Percentiles rank a stretch among this genome's conserved stretches.
Conservation (phyloP, 2,888 invertebrate species). For the Platycheirus rosarum region DNA sequence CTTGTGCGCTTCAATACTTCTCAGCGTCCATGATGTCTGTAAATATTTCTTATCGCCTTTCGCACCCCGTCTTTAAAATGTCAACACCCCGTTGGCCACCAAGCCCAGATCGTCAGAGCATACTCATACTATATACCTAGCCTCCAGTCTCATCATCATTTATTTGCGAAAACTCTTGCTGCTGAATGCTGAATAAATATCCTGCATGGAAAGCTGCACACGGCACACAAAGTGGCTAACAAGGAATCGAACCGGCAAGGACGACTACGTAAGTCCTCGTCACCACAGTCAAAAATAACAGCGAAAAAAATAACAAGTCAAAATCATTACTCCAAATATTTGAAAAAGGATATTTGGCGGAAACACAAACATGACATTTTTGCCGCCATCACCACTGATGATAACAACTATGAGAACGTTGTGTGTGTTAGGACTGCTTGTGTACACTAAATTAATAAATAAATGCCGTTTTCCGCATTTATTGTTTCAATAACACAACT, state of each 20-base stretch:
- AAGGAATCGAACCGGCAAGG: constrained; percentile 72
- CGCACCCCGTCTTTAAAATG: constrained; percentile 44
- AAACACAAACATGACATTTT: constrained; percentile 76
- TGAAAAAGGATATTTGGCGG: constrained; percentile 77
- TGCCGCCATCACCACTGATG: constrained; percentile 71
- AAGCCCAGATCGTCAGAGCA: constrained; percentile 33
- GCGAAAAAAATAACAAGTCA: constrained; percentile 72
- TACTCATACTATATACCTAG: constrained; percentile 33
- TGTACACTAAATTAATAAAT: constrained; percentile 74
- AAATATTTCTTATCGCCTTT: constrained; percentile 50
- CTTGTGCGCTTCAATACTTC: constrained; percentile 13
- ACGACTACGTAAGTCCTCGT: constrained; percentile 72
- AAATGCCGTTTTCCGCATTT: constrained; percentile 68
- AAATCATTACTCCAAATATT: constrained; percentile 77
- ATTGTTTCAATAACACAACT: constrained; percentile 65
- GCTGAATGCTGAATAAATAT: constrained; percentile 74
- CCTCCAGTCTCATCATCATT: constrained; percentile 71
- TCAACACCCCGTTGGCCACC: constrained; percentile 50
- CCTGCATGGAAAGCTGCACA: constrained; percentile 72
- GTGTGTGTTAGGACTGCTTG: constrained; percentile 69
- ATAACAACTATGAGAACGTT: constrained; percentile 67
- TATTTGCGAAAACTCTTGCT: constrained; percentile 73
- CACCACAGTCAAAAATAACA: constrained; percentile 73
- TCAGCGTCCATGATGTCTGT: constrained; percentile 21
- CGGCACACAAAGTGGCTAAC: constrained; percentile 73